A percentile compares a stretch with the other conserved stretches of the same genome.
Conservation (phyloP, 2,113 vertebrate species). For the Pao palembangensis region DNA sequence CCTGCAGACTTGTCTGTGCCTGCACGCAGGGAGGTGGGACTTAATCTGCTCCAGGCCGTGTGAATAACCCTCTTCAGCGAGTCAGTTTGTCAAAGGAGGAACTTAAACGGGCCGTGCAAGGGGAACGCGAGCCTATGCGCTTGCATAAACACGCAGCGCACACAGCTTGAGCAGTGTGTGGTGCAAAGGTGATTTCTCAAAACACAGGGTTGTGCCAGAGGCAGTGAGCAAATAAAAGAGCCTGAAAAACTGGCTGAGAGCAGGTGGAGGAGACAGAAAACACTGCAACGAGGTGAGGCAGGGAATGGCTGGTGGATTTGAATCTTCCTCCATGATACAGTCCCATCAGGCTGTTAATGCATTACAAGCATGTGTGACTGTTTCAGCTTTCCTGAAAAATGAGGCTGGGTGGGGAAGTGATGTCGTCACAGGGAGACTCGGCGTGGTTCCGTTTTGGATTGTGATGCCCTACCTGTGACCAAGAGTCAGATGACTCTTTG, state of each 20-base stretch:
- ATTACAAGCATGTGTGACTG: too few species aligned
- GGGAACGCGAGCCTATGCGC: slow-evolving; percentile 19
- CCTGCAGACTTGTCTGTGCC: slow-evolving; percentile 27
- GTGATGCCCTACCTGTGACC: too few species aligned
- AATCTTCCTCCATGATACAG: background rate
- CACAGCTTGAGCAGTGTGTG: slow-evolving; percentile 51
- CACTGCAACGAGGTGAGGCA: background rate
- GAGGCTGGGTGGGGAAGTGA: too few species aligned
- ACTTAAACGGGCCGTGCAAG: slow-evolving; percentile 31
- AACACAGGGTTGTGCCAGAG: slow-evolving; percentile 48
- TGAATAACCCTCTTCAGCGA: slow-evolving; percentile 51
- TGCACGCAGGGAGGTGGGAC: slow-evolving; percentile 43
- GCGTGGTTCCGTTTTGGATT: too few species aligned
- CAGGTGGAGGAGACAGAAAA: slow-evolving; percentile 14
- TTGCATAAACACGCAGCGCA: slow-evolving; percentile 50
- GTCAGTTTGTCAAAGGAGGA: slow-evolving; percentile 65
- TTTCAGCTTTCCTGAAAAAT: too few species aligned
- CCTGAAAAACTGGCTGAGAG: slow-evolving; percentile 59
- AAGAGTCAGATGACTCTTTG: too few species aligned
- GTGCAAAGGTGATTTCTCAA: slow-evolving; percentile 50
- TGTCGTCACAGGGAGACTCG: too few species aligned
- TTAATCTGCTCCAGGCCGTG: slow-evolving; percentile 26
- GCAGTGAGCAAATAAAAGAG: slow-evolving; percentile 26
- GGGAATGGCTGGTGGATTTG: too few species aligned
- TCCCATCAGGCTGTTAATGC: too few species aligned